Evolutionary conservation across 2,888 invertebrate species (phyloP), one percentile per base, ranked within the genome.

Genomic region (Clunio marinus): DNA sequence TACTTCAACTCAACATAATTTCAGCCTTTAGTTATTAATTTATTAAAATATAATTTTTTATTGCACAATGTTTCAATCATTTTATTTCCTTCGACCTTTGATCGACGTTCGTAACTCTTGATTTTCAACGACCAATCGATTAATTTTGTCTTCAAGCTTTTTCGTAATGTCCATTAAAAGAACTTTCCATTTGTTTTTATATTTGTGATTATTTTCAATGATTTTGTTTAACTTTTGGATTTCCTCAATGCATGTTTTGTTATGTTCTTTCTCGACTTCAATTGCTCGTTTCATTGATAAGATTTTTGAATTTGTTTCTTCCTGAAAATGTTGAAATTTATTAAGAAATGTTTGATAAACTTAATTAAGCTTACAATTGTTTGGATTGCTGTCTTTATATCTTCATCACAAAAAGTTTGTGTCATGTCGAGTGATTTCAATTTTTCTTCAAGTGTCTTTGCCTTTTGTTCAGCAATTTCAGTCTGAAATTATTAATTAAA

Each of bases 361-460:
- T 32, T 32, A n/a, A n/a, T n/a, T n/a, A n/a, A n/a, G n/a, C 59
- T 62, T 41, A 62, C 62, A n/a, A 62, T 17, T 25, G 25, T 37
- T 45, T 62, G 32, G 8, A 45, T 1, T 1, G 62, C 41, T n/a
- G 10, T 13, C 25, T 41, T 13, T n/a, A 62, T 13, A 27, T 62
- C 62, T 24, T 27, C 8, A 10, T 32, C 45, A 5, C 37, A 25
- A 45, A 13, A 45, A n/a, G 41, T 20, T 4, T 41, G 17, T 37
- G 22, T 37, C 20, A 2, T 24, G 13, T 37, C 27, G 8, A n/a
- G n/a, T 5, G 37, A 25, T 7, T n/a, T n/a, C n/a, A 62, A 25
- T 62, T 41, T 41, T 24, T 62, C 62, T 41, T 62, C 41, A 10
- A 62, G 15, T 10, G 24, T 17, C n/a, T 37, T 62, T n/a, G n/a